Evolutionary conservation across 2,113 vertebrate species (phyloP).

Genomic region (Chaetorhynchus papuensis): DNA sequence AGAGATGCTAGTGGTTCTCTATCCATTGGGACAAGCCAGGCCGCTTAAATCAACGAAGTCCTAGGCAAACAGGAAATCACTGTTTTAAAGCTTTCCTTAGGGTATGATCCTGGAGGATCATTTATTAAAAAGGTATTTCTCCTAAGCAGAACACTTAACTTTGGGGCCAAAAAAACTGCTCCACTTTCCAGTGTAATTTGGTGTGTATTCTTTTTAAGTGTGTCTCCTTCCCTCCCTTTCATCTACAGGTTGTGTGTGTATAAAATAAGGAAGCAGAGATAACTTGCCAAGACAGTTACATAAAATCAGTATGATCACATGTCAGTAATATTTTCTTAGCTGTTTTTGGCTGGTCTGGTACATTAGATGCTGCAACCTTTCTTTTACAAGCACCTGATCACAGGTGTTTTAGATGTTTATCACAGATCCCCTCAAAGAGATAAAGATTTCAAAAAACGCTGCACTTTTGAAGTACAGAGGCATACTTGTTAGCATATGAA

Average conservation of each 20-base stretch:
- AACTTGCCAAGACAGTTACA: not conserved
- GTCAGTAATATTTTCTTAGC: not conserved
- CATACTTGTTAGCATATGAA: not conserved
- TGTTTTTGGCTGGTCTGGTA: not conserved
- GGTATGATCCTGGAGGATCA: not conserved
- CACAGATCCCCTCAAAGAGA: slow-evolving; percentile 29
- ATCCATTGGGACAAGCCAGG: not conserved
- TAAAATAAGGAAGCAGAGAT: not conserved
- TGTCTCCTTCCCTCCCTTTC: not conserved
- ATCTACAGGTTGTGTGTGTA: accelerated
- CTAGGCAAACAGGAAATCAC: slow-evolving; percentile 28
- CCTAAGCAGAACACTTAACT: not conserved
- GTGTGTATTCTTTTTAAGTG: not conserved
- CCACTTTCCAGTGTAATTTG: not conserved
- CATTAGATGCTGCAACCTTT: not conserved
- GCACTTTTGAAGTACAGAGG: slow-evolving; percentile 26
- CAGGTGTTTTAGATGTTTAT: slow-evolving; percentile 14
- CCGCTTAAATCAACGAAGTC: not conserved
- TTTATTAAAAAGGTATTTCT: not conserved
- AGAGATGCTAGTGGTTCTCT: not conserved
- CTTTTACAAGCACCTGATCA: slow-evolving; percentile 32
- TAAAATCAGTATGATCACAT: not conserved
- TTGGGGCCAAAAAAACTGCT: not conserved
- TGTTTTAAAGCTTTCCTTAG: not conserved
- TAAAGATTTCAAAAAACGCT: slow-evolving; percentile 15